A percentile compares a stretch with the other conserved stretches of the same genome.
phyloP scores from a whole-genome alignment of 2,113 vertebrate genomes.

The Proteles cristata region DNA sequence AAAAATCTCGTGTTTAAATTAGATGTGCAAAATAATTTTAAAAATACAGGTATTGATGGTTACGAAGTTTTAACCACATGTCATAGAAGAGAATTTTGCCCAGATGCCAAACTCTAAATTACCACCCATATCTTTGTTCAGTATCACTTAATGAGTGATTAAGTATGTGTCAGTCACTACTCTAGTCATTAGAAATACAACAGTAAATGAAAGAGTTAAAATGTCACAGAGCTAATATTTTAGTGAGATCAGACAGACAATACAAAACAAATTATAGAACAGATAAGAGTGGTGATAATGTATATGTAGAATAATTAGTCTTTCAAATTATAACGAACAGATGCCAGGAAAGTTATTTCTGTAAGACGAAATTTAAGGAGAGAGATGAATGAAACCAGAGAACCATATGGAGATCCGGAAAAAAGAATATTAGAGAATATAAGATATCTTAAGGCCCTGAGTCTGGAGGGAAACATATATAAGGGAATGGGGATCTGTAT shows the following conservation, averaged over 20 bases:
- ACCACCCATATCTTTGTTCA: neutral
- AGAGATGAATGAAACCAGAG: neutral
- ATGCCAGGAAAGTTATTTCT: neutral
- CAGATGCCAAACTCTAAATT: neutral
- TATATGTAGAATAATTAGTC: neutral
- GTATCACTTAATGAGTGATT: neutral
- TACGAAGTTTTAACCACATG: neutral
- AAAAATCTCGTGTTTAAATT: conserved; percentile 3
- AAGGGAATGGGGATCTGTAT: neutral
- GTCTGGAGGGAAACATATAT: neutral
- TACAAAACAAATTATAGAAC: neutral
- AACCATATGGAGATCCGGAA: neutral
- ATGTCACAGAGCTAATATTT: neutral
- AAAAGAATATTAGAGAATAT: neutral
- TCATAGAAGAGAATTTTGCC: neutral
- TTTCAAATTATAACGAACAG: neutral
- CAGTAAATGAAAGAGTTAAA: neutral
- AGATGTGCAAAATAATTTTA: neutral
- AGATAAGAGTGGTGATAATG: neutral
- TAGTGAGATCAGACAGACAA: neutral
- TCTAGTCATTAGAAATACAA: neutral
- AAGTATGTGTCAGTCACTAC: neutral
- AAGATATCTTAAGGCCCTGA: neutral
- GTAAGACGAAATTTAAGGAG: neutral
- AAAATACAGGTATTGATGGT: neutral